Base-by-base conservation (phyloP, 2,113 vertebrate genomes). In the Microcebus ravelobensis region DNA sequence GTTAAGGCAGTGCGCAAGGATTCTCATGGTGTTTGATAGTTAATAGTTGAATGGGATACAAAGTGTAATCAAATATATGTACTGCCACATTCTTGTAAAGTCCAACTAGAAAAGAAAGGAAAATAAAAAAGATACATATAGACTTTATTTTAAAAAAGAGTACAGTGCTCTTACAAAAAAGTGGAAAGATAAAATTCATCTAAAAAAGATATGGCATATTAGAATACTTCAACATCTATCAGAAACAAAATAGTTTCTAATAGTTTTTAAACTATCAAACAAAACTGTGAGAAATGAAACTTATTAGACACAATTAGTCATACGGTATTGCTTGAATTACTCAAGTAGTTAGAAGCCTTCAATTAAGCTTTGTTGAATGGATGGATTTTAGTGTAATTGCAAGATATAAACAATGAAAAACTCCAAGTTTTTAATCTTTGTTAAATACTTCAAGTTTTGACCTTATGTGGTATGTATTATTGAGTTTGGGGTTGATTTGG, bases 341-440 rank as follows among this genome's bases (percentile, higher is more conserved):
- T 88, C 68, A 88, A 61, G 50, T 77, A 63, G 79, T 52, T 63
- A 61, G 57, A 63, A 4, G 25, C 82, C 59, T 8, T 74, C 15
- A 81, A 61, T 83, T 79, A 86, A 81, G 80, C 73, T 45, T 68
- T 94, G 4, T 67, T 86, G 65, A 90, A 48, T 81, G 18, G 42
- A 39, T 79, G 55, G n/a, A 73, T 68, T 94, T 90, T 83, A 87
- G 55, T 12, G 82, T 59, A 36, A 82, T 76, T 48, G 29, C 14
- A 91, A 25, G 18, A 31, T 29, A 88, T n/a, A 94, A 87, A 68
- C 48, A 82, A 83, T 71, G 5, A 82, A 96, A 90, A 94, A 57
- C 0, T 57, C 25, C 45, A 79, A 39, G 1, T 36, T 67, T 45
- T 93, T 25, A 39, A 83, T 59, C 18, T 85, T 96, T 74, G 14